Base-by-base conservation (phyloP, 92 coral and sea anemone species). In the Epizoanthus ramosus region DNA sequence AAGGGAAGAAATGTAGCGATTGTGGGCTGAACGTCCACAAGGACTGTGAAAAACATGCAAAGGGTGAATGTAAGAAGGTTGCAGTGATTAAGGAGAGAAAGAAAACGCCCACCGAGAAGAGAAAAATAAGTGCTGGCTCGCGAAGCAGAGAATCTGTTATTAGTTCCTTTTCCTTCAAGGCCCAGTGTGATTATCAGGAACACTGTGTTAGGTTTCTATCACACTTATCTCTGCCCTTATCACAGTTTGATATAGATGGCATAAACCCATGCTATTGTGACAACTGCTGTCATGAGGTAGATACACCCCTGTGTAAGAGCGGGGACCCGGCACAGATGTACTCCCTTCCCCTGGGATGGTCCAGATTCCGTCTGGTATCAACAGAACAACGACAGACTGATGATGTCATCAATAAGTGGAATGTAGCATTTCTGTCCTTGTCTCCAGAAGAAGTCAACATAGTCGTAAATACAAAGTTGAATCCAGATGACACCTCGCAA, bases 301-400 rank as follows among this genome's bases (percentile, higher is more conserved):
- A 96, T 75, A 92, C 98, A 0, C 99, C 98, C 10, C 85, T 96
- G 19, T 93, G 95, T 88, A 94, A 94, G 74, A 92, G 89, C 56
- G 99, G 99, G 53, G 93, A 90, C 71, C 99, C 99, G 31, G 89
- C 99, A 10, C 91, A 90, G 79, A 92, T 81, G 66, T 96, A 96
- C 86, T 96, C 99, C 8, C 88, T 96, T 22, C 99, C 99, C 1
- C 86, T 93, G 23, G 99, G 99, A 22, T 96, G 99, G 99, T 94
- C 97, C 58, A 92, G 99, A 37, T 96, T 96, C 64, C 93, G 93
- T 17, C 85, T 96, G 68, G 82, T 63, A 37, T 19, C 91, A 37
- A 79, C 89, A 17, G 91, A 72, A 71, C 65, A 76, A 35, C 87
- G 86, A 2, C 63, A 64, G 23, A 71, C 84, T 50, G 79, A 65